Evolutionary conservation across 2,888 invertebrate species (phyloP).

Genomic region (Augiades crinisus): DNA sequence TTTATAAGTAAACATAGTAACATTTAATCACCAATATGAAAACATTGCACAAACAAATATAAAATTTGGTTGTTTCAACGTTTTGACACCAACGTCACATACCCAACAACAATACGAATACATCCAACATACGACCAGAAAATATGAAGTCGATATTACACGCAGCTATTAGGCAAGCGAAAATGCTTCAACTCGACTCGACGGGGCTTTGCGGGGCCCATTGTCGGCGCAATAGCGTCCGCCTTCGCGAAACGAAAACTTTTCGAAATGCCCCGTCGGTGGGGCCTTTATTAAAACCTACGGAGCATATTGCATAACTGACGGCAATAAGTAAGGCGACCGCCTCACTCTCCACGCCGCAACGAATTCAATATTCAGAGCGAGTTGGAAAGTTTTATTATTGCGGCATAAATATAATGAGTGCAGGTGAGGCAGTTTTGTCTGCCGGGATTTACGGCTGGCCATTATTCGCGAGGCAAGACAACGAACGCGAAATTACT

Average conservation of each 20-base stretch:
- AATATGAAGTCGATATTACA: conserved; percentile 41
- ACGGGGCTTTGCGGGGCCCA: conserved; percentile 57
- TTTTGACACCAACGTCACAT: too few relatives aligned
- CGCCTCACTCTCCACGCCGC: conserved; percentile 58
- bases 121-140: conserved; percentile 22
- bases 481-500: conserved; percentile 59
- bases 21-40: too few relatives aligned
- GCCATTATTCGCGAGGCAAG: conserved; percentile 58
- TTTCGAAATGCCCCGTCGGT: conserved; percentile 68
- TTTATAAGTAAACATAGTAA: too few relatives aligned
- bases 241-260: conserved; percentile 77
- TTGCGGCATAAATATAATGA: conserved; percentile 80
- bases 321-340: conserved; percentile 77
- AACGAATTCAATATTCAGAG: conserved; percentile 77
- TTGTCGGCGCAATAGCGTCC: conserved; percentile 64
- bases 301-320: conserved; percentile 72
- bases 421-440: conserved; percentile 75
- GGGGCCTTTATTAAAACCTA: conserved; percentile 77
- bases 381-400: conserved; percentile 78
- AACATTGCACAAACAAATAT: too few relatives aligned
- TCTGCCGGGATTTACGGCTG: conserved; percentile 69
- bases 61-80: too few relatives aligned
- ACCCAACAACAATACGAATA: not conserved
- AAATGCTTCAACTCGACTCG: conserved; percentile 52
- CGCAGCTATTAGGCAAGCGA: conserved; percentile 51